A percentile compares a stretch with the other conserved stretches of the same genome.
Evolutionary conservation across 2,797 vertebrate genomes (phyloP).

Genomic region (Acipenser ruthenus): DNA sequence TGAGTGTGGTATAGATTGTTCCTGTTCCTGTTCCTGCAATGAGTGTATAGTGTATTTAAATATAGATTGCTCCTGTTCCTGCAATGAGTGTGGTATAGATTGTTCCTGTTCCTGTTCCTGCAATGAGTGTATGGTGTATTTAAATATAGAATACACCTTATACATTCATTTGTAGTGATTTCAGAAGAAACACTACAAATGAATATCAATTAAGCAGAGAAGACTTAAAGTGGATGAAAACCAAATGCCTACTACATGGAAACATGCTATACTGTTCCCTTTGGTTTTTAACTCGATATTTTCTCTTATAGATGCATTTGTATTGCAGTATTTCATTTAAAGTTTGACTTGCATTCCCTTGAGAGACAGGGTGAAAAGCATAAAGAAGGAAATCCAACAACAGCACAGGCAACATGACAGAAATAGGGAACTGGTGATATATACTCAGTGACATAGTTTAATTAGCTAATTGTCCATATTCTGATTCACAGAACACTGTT

Average conservation of each 20-base stretch:
- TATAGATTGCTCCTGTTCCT: too few species aligned
- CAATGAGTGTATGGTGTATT: too few species aligned
- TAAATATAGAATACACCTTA: too few species aligned
- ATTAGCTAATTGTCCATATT: slow-evolving; percentile 53
- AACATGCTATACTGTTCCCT: background rate
- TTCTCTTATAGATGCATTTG: background rate
- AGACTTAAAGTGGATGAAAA: background rate
- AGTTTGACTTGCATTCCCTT: too few species aligned
- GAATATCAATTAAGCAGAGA: background rate
- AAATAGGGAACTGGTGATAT: background rate
- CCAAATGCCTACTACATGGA: slow-evolving; percentile 3
- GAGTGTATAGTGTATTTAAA: too few species aligned
- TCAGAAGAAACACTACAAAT: background rate
- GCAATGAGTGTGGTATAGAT: too few species aligned
- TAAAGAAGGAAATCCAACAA: background rate
- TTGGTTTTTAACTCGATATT: background rate
- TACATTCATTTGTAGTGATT: background rate
- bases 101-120: too few species aligned
- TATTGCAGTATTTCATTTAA: background rate
- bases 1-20: too few species aligned
- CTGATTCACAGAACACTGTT: slow-evolving; percentile 21
- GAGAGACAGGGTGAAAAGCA: too few species aligned
- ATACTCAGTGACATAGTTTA: slow-evolving; percentile 30
- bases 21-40: too few species aligned
- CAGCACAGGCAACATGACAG: too few species aligned